Evolutionary conservation across 1,140 invertebrate genomes (phyloP).

Genomic region (Caerostris darwini): DNA sequence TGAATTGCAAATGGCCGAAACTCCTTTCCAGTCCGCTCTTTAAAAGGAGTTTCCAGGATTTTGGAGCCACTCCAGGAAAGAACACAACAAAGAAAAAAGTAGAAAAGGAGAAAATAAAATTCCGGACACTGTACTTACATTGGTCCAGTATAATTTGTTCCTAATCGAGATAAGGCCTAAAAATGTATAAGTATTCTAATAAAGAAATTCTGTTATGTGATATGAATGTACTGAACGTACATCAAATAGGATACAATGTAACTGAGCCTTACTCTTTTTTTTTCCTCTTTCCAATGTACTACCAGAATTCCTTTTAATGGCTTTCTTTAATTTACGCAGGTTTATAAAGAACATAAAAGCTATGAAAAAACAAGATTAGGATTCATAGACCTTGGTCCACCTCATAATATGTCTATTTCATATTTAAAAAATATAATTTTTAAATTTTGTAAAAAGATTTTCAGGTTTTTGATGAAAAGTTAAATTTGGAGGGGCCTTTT

Average conservation of each 20-base stretch:
- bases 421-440: too few relatives aligned
- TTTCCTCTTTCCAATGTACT: neutral
- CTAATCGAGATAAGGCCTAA: neutral
- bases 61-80: neutral
- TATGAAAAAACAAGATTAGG: too few relatives aligned
- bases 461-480: too few relatives aligned
- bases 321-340: too few relatives aligned
- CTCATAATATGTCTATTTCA: too few relatives aligned
- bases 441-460: too few relatives aligned
- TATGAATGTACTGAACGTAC: neutral
- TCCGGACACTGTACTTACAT: neutral
- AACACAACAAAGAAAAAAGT: neutral
- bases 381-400: too few relatives aligned
- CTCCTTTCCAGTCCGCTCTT: neutral
- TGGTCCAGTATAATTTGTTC: neutral
- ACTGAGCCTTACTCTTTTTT: neutral
- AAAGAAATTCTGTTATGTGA: slow-evolving; percentile 5
- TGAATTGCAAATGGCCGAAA: slow-evolving; percentile 15
- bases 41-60: slow-evolving; percentile 9
- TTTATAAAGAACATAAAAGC: too few relatives aligned
- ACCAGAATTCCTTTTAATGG: neutral
- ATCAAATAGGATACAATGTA: neutral
- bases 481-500: too few relatives aligned
- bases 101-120: neutral
- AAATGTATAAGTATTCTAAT: slow-evolving; percentile 18